These are phyloP conservation scores for Lordiphosa andalusiaca DNA, from an alignment of 2,888 invertebrate species.

Conservation along the genomic window DNA sequence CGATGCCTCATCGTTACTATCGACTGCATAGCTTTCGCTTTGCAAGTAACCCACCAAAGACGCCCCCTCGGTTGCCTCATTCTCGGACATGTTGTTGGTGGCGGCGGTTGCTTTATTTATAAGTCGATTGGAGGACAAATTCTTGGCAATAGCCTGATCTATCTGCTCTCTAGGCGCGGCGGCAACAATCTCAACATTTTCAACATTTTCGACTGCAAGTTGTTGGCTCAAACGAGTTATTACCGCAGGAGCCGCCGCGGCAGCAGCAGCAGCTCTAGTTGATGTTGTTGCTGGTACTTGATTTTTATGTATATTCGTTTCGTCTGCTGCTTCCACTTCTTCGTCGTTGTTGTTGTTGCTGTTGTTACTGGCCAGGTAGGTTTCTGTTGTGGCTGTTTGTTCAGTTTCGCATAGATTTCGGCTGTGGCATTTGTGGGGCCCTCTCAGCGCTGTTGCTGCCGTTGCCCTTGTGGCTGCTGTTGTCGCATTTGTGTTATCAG, in stretches of 20 bases:
- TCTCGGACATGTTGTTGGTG: constrained; percentile 48
- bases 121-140: constrained; percentile 52
- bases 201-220: constrained; percentile 66
- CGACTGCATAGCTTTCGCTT: constrained; percentile 59
- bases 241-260: constrained; percentile 56
- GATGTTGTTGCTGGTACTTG: constrained; percentile 62
- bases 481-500: constrained; percentile 24
- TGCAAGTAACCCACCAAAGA: constrained; percentile 43
- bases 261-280: constrained; percentile 40
- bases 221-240: constrained; percentile 63
- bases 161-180: constrained; percentile 54
- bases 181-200: constrained; percentile 42
- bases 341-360: constrained; percentile 39
- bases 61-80: constrained; percentile 13
- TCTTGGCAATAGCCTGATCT: constrained; percentile 43
- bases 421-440: constrained; percentile 59
- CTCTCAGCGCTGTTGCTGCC: constrained; percentile 41
- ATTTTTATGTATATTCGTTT: constrained; percentile 72
- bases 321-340: constrained; percentile 66
- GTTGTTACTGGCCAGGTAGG: constrained; percentile 68
- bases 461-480: constrained; percentile 28
- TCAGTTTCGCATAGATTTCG: constrained; percentile 69
- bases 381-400: constrained; percentile 55
- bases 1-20: constrained; percentile 39
- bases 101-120: constrained; percentile 36